Percentiles rank a stretch among this genome's conserved stretches.
These are phyloP conservation scores for Caradrina kadenii DNA, from an alignment of 2,888 invertebrate species.

Conservation along the genomic window DNA sequence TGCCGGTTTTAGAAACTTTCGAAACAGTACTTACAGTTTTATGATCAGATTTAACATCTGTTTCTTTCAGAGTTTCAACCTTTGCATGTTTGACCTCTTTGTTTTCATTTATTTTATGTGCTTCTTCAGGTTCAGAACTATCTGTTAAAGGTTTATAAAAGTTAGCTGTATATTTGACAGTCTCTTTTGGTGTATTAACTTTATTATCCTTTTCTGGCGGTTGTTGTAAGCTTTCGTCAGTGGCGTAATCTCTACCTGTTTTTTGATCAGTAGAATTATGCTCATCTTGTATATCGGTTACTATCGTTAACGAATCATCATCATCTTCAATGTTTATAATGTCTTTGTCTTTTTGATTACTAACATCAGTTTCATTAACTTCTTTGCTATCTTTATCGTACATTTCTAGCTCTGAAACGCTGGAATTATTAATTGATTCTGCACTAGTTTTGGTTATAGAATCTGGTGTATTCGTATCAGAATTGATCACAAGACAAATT, in stretches of 20 bases:
- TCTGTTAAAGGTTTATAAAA: slow-evolving; percentile 76
- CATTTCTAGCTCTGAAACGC: slow-evolving; percentile 78
- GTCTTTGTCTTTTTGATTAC: slow-evolving; percentile 27
- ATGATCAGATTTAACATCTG: slow-evolving; percentile 14
- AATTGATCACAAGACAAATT: slow-evolving; percentile 65
- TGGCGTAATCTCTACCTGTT: background rate
- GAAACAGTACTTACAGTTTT: slow-evolving; percentile 4
- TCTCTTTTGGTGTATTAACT: slow-evolving; percentile 18
- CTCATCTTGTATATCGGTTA: background rate
- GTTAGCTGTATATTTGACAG: slow-evolving; percentile 71
- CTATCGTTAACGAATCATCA: background rate
- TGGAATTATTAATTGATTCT: slow-evolving; percentile 49
- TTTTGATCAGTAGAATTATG: slow-evolving; percentile 2
- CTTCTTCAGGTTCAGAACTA: slow-evolving; percentile 11
- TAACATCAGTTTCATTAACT: slow-evolving; percentile 25
- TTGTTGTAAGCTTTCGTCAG: background rate
- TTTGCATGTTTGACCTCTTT: slow-evolving; percentile 2
- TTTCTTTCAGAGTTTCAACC: slow-evolving; percentile 29
- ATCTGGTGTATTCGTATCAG: slow-evolving; percentile 68
- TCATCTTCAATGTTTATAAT: slow-evolving; percentile 3
- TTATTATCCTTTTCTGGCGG: background rate
- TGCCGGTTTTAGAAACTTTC: slow-evolving; percentile 18
- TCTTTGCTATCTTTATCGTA: slow-evolving; percentile 59
- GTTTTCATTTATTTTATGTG: slow-evolving; percentile 3
- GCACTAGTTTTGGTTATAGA: slow-evolving; percentile 14